Conservation (phyloP, 2,797 vertebrate species). For the Fringilla coelebs region DNA sequence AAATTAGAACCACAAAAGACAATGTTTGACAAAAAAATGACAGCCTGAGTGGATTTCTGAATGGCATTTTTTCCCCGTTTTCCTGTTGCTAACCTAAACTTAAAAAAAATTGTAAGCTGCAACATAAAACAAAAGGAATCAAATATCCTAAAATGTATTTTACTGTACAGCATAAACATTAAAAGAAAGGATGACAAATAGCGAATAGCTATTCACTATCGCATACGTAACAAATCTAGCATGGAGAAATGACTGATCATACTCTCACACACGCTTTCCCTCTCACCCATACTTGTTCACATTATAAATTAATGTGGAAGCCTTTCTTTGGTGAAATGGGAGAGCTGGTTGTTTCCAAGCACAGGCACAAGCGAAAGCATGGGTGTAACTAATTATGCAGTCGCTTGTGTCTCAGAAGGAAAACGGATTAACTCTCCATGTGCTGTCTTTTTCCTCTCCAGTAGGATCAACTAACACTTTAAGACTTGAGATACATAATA, state of each 20-base stretch:
- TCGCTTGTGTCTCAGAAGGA: background rate
- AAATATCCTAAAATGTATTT: background rate
- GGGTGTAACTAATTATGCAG: constrained; percentile 45
- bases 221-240: background rate
- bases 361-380: background rate
- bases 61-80: background rate
- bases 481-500: background rate
- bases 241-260: background rate
- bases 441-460: background rate
- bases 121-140: background rate
- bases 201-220: background rate
- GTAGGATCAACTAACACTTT: background rate
- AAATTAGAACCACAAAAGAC: background rate
- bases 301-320: constrained; percentile 55
- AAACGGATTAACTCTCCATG: constrained; percentile 6
- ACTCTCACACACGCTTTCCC: background rate
- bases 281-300: background rate
- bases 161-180: background rate
- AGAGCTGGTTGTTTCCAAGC: constrained; percentile 41
- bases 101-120: background rate
- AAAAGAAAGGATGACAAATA: background rate
- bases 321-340: constrained; percentile 30
- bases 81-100: background rate
- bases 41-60: background rate
- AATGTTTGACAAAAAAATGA: background rate